phyloP scores from a whole-genome alignment of 2,888 invertebrate species.

The Cecidostiba fungosa region DNA sequence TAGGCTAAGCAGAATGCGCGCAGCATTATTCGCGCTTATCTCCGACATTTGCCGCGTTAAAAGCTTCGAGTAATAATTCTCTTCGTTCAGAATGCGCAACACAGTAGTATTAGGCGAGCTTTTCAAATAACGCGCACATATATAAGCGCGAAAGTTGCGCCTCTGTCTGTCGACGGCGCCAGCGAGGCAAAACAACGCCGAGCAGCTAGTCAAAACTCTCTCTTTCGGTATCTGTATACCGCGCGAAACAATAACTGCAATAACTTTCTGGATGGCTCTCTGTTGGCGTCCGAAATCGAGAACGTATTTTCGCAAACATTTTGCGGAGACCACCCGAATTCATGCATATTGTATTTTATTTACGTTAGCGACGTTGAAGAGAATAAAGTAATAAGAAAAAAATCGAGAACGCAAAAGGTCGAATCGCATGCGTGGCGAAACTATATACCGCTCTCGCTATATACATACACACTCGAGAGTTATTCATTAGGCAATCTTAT shows the following conservation, averaged over 20 bases:
- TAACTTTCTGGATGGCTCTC: neutral
- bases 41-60: conserved; percentile 36
- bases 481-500: conserved; percentile 60
- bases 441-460: neutral
- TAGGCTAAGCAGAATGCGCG: conserved; percentile 38
- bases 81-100: conserved; percentile 8
- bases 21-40: conserved; percentile 33
- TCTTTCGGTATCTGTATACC: conserved; percentile 34
- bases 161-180: conserved; percentile 62
- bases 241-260: conserved; percentile 41
- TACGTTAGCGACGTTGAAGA: neutral
- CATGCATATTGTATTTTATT: neutral
- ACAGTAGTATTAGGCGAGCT: neutral
- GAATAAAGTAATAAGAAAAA: neutral
- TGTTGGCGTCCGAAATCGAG: conserved; percentile 29
- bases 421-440: conserved; percentile 52
- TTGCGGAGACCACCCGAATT: neutral
- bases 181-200: conserved; percentile 48
- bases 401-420: conserved; percentile 14
- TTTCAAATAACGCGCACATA: too few relatives aligned
- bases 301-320: conserved; percentile 37
- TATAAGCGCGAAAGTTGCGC: neutral
- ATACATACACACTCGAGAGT: neutral
- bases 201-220: conserved; percentile 54
- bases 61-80: conserved; percentile 4